Conservation (phyloP, 2,113 vertebrate genomes). For the Syngnathoides biaculeatus region DNA sequence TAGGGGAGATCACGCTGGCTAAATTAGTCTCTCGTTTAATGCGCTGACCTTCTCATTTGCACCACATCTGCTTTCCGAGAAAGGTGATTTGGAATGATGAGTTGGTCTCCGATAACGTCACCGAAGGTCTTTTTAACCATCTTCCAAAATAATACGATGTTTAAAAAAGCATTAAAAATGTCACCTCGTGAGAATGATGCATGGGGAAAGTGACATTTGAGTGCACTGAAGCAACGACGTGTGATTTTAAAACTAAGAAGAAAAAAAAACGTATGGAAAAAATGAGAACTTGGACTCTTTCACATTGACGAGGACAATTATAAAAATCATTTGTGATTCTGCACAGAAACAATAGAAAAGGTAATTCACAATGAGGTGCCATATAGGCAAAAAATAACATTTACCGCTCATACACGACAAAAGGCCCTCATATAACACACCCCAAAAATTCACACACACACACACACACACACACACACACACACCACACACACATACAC, state of each 20-base stretch:
- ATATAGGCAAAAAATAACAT: neutral
- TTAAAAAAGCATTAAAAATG: slow-evolving; percentile 1
- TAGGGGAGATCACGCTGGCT: slow-evolving; percentile 14
- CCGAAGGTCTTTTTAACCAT: slow-evolving; percentile 11
- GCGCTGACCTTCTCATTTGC: slow-evolving; percentile 53
- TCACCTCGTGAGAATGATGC: neutral
- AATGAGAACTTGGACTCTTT: too few species aligned
- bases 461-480: too few species aligned
- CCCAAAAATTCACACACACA: too few species aligned
- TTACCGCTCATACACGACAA: too few species aligned
- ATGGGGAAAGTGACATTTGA: neutral
- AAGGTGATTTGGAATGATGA: slow-evolving; percentile 36
- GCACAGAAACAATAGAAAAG: neutral
- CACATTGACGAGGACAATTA: neutral
- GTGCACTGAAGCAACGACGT: too few species aligned
- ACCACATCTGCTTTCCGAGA: slow-evolving; percentile 22
- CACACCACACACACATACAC: too few species aligned
- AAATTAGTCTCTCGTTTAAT: slow-evolving; percentile 71
- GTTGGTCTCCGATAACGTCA: slow-evolving; percentile 22
- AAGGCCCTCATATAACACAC: too few species aligned
- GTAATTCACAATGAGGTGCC: neutral
- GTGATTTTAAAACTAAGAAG: too few species aligned
- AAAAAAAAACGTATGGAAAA: too few species aligned
- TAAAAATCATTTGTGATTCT: neutral
- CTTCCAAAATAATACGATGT: slow-evolving; percentile 10